Percentiles rank a stretch among this genome's conserved stretches.
Evolutionary conservation across 2,888 invertebrate genomes (phyloP).

Genomic region (Drosophila ezoana): DNA sequence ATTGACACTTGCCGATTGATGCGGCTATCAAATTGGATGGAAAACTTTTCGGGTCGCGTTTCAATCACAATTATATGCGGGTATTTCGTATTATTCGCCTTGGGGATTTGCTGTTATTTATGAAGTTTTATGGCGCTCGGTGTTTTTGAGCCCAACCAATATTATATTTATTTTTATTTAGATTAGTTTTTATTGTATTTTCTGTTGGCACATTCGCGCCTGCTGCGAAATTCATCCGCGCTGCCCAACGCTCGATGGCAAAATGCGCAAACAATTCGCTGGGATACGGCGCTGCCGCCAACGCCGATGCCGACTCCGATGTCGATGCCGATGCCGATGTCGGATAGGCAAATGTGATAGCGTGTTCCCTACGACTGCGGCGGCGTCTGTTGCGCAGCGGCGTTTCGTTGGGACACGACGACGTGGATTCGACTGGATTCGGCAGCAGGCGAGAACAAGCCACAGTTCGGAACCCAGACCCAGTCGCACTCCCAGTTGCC

Average conservation of each 20-base stretch:
- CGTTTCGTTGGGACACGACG: constrained; percentile 38
- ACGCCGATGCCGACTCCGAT: neutral
- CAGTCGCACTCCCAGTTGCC: constrained; percentile 5
- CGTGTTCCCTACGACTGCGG: constrained; percentile 20
- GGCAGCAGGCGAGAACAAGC: constrained; percentile 34
- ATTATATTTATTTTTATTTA: constrained; percentile 18
- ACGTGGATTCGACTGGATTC: constrained; percentile 62
- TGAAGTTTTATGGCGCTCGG: constrained; percentile 32
- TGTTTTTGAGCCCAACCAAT: constrained; percentile 21
- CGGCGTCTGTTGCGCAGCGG: constrained; percentile 40
- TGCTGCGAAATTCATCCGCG: constrained; percentile 73
- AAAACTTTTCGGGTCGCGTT: constrained; percentile 63
- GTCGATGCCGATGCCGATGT: constrained; percentile 1
- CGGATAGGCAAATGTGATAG: constrained; percentile 27
- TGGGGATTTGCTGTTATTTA: constrained; percentile 31
- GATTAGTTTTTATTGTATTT: constrained; percentile 9
- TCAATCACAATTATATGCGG: constrained; percentile 58
- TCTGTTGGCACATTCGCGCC: constrained; percentile 38
- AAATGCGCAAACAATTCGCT: constrained; percentile 75
- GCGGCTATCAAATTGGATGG: constrained; percentile 56
- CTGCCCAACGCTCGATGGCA: constrained; percentile 78
- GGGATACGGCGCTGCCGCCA: constrained; percentile 46
- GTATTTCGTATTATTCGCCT: constrained; percentile 31
- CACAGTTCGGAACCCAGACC: constrained; percentile 1
- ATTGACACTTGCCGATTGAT: constrained; percentile 63